These are phyloP conservation scores for Crenuchus spilurus DNA, from an alignment of 2,797 vertebrate species.

Conservation along the genomic window DNA sequence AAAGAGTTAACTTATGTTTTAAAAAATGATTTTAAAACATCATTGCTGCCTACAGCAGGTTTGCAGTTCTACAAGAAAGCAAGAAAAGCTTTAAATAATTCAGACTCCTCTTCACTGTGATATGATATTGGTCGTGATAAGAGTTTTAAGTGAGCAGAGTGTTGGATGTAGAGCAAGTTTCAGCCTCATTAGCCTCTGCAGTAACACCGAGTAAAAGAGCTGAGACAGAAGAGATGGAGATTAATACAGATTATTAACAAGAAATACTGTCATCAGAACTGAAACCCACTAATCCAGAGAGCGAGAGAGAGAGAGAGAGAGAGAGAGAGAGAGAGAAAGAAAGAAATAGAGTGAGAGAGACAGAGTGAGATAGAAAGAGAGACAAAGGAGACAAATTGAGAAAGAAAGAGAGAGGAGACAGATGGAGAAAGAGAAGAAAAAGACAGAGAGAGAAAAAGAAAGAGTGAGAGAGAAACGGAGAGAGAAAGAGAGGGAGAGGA, in stretches of 20 bases:
- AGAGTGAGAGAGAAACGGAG: not conserved
- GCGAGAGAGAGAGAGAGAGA: constrained; percentile 46
- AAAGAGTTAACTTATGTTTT: not conserved
- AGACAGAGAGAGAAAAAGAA: not conserved
- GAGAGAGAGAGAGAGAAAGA: not conserved
- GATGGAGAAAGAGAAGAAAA: not conserved
- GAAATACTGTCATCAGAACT: constrained; percentile 68
- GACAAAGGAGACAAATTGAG: not conserved
- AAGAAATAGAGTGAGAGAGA: not conserved
- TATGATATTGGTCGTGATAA: constrained; percentile 3
- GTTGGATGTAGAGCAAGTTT: constrained; percentile 5
- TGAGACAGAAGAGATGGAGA: constrained; percentile 41
- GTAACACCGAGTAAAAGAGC: constrained; percentile 27
- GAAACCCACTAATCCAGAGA: constrained; percentile 63
- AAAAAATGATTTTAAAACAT: not conserved
- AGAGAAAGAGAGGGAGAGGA: not conserved
- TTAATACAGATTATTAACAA: constrained; percentile 70
- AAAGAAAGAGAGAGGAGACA: not conserved
- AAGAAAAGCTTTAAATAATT: constrained; percentile 26
- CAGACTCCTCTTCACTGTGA: not conserved
- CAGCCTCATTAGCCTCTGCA: constrained; percentile 37
- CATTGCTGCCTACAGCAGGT: not conserved
- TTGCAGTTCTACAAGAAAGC: constrained; percentile 1
- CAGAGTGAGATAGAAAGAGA: constrained; percentile 6
- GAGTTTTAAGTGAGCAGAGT: constrained; percentile 11